Conservation (phyloP, 2,888 invertebrate species). For the Chrysolina haemoptera region DNA sequence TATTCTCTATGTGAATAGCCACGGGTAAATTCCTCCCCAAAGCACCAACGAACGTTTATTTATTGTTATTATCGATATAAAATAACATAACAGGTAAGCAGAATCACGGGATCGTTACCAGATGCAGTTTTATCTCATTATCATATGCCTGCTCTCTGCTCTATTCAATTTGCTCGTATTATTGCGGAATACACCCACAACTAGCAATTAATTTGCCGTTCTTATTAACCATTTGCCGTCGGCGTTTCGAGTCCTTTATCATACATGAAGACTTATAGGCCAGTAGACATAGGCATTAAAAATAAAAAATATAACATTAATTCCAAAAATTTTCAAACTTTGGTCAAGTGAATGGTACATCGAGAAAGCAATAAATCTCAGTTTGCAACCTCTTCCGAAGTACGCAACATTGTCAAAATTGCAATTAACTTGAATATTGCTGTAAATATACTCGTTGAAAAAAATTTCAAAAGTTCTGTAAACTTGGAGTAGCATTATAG, state of each 20-base stretch:
- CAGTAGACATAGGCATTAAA: no score
- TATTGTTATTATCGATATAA: conserved; percentile 25
- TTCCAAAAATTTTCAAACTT: no score
- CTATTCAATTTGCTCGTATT: conserved; percentile 38
- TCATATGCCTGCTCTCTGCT: conserved; percentile 31
- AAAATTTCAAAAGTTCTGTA: no score
- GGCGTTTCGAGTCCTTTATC: conserved; percentile 31
- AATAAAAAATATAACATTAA: no score
- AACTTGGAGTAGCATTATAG: no score
- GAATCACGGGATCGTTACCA: conserved; percentile 29
- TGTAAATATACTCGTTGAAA: no score
- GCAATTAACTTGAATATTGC: no score
- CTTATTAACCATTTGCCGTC: conserved; percentile 36
- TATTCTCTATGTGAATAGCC: conserved; percentile 2
- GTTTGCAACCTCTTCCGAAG: no score
- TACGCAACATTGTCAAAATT: no score
- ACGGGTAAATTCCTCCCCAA: neutral
- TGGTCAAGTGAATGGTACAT: no score
- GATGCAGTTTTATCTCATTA: conserved; percentile 41
- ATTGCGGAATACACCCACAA: conserved; percentile 37
- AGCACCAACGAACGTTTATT: conserved; percentile 24
- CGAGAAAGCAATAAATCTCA: no score
- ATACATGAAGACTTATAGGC: conserved; percentile 16
- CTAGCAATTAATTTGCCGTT: conserved; percentile 41
- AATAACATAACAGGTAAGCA: conserved; percentile 28